Percentiles rank a stretch among this genome's conserved stretches.
phyloP scores from a whole-genome alignment of 92 coral and sea anemone species.

The Umimayanthus chanpuru region DNA sequence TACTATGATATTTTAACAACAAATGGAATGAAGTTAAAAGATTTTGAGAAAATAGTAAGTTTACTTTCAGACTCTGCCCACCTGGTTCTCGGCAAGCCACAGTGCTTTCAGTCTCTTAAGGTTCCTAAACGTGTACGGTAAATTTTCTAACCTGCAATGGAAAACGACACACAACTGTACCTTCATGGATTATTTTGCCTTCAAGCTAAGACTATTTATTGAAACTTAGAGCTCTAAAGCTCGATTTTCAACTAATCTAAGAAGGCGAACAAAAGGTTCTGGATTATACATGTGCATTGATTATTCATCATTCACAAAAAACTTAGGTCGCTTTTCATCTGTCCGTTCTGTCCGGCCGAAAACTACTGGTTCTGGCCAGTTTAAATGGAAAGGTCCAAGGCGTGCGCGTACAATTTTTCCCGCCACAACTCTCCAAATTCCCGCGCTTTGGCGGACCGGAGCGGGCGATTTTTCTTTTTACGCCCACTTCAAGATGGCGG shows the following conservation, averaged over 20 bases:
- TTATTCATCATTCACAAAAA: no score
- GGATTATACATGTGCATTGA: no score
- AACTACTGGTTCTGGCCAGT: no score
- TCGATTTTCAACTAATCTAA: background rate
- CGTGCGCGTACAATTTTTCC: no score
- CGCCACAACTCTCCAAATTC: no score
- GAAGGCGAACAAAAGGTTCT: background rate
- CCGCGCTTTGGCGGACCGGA: no score
- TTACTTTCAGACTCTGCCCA: conserved; percentile 24
- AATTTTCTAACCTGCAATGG: conserved; percentile 75
- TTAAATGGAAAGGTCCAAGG: no score
- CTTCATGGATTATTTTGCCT: background rate
- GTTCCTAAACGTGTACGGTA: conserved; percentile 87
- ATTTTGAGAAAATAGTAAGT: background rate
- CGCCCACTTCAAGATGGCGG: no score
- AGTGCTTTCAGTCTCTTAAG: conserved; percentile 83
- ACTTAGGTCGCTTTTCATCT: no score
- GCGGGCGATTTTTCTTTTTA: no score
- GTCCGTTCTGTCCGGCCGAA: no score
- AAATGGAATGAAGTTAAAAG: background rate
- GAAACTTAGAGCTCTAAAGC: no score
- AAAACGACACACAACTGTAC: background rate
- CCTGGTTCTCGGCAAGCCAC: conserved; percentile 98
- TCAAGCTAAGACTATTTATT: background rate
- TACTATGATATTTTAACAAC: background rate